Evolutionary conservation across 1,140 invertebrate species (phyloP).

Genomic region (Charaxes varanes): DNA sequence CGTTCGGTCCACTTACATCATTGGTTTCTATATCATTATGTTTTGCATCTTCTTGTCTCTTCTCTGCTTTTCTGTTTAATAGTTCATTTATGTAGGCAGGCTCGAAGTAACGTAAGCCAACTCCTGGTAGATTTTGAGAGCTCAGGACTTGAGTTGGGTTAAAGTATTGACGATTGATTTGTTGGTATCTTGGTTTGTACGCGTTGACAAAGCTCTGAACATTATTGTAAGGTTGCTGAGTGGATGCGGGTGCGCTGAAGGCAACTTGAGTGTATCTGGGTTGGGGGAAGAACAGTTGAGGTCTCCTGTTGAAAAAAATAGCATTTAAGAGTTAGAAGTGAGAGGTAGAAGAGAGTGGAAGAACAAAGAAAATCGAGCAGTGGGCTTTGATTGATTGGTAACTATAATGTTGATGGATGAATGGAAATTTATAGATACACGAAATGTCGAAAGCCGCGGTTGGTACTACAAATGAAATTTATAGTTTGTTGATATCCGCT

Average conservation of each 20-base stretch:
- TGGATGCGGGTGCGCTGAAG: conserved; percentile 32
- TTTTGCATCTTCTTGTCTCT: conserved; percentile 46
- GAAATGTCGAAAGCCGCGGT: too few relatives aligned
- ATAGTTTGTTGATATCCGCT: too few relatives aligned
- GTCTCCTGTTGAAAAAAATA: conserved; percentile 43
- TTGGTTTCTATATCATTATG: conserved; percentile 51
- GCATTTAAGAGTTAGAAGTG: too few relatives aligned
- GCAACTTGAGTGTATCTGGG: conserved; percentile 60
- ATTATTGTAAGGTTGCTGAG: conserved; percentile 38
- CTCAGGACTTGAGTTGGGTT: conserved; percentile 48
- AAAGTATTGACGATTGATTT: conserved; percentile 35
- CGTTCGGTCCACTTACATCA: conserved; percentile 26
- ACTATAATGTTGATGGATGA: too few relatives aligned
- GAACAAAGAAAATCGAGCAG: too few relatives aligned
- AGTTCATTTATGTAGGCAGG: conserved; percentile 34
- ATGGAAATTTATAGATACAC: too few relatives aligned
- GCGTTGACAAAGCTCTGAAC: conserved; percentile 60
- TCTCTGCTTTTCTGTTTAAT: conserved; percentile 29
- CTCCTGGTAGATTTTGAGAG: conserved; percentile 51
- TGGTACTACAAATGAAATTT: too few relatives aligned
- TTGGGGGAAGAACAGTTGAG: conserved; percentile 53
- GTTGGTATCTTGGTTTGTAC: conserved; percentile 42
- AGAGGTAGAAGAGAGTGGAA: too few relatives aligned
- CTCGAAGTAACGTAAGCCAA: conserved; percentile 55
- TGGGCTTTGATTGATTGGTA: too few relatives aligned